Evolutionary conservation across 1,140 invertebrate species (phyloP).

Genomic region (Cataglyphis hispanica): DNA sequence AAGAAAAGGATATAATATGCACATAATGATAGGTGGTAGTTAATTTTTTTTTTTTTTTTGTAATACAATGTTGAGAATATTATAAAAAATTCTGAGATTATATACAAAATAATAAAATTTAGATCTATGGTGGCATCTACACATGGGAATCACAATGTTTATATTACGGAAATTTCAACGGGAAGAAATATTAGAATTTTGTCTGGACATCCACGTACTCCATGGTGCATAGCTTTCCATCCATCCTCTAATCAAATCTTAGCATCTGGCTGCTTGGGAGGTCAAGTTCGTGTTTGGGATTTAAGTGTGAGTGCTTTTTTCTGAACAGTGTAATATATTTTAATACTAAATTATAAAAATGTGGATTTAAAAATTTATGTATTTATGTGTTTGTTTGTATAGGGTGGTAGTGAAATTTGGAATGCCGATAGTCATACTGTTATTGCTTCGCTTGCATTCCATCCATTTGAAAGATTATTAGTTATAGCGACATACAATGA

Average conservation of each 20-base stretch:
- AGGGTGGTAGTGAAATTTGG: slow-evolving; percentile 95
- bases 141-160: slow-evolving; percentile 97
- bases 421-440: slow-evolving; percentile 90
- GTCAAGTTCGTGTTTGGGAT: slow-evolving; percentile 97
- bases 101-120: slow-evolving; percentile 55
- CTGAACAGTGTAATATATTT: not conserved
- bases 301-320: slow-evolving; percentile 90
- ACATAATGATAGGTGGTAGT: not conserved
- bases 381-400: slow-evolving; percentile 67
- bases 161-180: slow-evolving; percentile 93
- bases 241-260: slow-evolving; percentile 94
- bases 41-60: slow-evolving; percentile 56
- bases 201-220: slow-evolving; percentile 95
- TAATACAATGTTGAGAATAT: slow-evolving; percentile 23
- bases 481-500: slow-evolving; percentile 95
- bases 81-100: slow-evolving; percentile 36
- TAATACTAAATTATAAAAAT: not conserved
- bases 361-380: slow-evolving; percentile 12
- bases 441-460: slow-evolving; percentile 95
- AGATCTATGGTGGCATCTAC: slow-evolving; percentile 95
- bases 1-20: slow-evolving; percentile 7
- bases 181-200: slow-evolving; percentile 93
- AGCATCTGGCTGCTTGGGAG: slow-evolving; percentile 95
- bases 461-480: slow-evolving; percentile 93
- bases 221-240: slow-evolving; percentile 97